Evolutionary conservation across 2,888 invertebrate genomes (phyloP), one percentile per base, ranked within the genome.

Genomic region (Cataglyphis albicans): DNA sequence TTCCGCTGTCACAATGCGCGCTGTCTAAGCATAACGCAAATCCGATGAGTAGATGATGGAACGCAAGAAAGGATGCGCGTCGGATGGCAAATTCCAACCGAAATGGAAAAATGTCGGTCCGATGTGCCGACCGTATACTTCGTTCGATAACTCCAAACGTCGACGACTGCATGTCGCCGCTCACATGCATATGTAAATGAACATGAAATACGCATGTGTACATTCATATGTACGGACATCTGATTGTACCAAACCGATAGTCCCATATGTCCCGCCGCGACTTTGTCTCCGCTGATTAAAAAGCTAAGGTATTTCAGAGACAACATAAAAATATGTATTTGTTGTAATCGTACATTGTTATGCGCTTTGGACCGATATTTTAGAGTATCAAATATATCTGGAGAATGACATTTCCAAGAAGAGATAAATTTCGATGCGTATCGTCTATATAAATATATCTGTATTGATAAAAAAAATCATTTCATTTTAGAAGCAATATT

Each of bases 91-190:
- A 90, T 90, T 89, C 83, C 86, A 75, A 63, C 57, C 38, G 86
- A 65, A 87, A 90, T 90, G 87, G 90, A 90, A 90, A 89, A 89
- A 90, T 85, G 86, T 90, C 88, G 82, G 85, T 85, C 76, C 84
- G 55, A 63, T 38, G 55, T 81, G 41, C 68, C 84, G 75, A 55
- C 48, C 84, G 29, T 83, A 80, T 80, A 64, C 73, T 63, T 18
- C 74, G 86, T 86, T 90, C 89, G 90, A 89, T 90, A 90, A 90
- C 85, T 86, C 70, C 84, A 74, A 88, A 85, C 78, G 81, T 44
- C 67, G 90, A 82, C 90, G 87, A 89, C 89, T 86, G 85, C 80
- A 82, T 83, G 89, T 82, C 89, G 81, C 84, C 86, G 81, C 81
- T 84, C 89, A 70, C 86, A 87, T 90, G 84, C 87, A 90, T 90